phyloP scores from a whole-genome alignment of 2,797 vertebrate species.

The Pseudochirops cupreus region DNA sequence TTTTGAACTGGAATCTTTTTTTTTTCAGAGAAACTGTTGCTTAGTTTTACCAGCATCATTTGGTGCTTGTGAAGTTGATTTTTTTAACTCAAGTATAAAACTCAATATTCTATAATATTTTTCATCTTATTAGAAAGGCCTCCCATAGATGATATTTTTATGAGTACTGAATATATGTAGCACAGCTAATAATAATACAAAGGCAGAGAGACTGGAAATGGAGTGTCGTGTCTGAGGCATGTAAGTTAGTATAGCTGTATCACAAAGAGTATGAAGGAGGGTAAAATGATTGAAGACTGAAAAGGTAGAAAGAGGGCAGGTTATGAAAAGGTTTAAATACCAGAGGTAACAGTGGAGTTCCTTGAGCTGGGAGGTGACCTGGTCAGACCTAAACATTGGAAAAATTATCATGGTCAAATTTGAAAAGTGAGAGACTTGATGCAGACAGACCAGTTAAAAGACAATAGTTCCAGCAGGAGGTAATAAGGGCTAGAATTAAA shows the following conservation, averaged over 20 bases:
- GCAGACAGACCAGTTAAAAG: neutral
- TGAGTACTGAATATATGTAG: neutral
- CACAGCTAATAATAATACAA: neutral
- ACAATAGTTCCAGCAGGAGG: neutral
- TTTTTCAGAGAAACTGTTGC: too few species aligned
- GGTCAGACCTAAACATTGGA: neutral
- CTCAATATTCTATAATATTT: too few species aligned
- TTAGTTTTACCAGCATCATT: neutral
- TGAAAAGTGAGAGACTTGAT: neutral
- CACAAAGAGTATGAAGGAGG: too few species aligned
- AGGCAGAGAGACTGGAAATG: too few species aligned
- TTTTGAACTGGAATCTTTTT: neutral
- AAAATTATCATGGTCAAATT: neutral
- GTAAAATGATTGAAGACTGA: too few species aligned
- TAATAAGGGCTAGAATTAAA: neutral
- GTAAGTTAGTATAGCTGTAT: too few species aligned
- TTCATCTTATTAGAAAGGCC: too few species aligned
- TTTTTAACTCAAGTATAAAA: neutral
- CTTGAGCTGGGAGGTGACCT: neutral
- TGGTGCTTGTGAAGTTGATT: neutral
- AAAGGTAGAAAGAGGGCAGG: too few species aligned
- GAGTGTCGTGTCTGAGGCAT: too few species aligned
- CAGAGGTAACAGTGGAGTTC: neutral
- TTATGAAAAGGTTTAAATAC: too few species aligned
- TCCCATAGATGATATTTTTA: neutral